Evolutionary conservation across 2,113 vertebrate genomes (phyloP).

Genomic region (Aythya baeri): DNA sequence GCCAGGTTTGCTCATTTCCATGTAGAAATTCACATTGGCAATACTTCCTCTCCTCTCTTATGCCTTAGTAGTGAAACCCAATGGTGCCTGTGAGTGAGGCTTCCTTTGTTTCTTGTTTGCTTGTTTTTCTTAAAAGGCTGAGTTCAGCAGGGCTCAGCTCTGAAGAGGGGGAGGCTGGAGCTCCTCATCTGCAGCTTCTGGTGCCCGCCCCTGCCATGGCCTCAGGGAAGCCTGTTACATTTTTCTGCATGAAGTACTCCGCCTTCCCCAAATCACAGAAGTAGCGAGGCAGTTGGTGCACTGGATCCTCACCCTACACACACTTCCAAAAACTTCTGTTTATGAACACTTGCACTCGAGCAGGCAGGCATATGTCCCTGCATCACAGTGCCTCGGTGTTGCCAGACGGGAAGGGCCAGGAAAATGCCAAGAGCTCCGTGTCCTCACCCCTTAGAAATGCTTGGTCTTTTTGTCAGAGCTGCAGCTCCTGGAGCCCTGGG

Average conservation of each 20-base stretch:
- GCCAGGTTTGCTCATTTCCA: neutral
- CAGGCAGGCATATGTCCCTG: neutral
- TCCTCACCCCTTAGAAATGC: neutral
- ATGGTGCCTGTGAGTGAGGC: neutral
- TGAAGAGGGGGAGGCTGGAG: neutral
- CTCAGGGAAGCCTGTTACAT: fast-evolving
- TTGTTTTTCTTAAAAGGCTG: neutral
- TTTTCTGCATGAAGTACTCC: neutral
- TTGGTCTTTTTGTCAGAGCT: neutral
- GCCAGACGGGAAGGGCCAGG: neutral
- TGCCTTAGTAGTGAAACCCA: neutral
- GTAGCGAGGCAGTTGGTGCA: neutral
- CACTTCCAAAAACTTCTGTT: neutral
- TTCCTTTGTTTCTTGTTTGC: neutral
- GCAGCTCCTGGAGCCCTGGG: neutral
- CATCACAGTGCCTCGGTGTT: fast-evolving
- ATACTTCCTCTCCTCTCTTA: neutral
- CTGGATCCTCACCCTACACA: neutral
- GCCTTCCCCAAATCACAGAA: neutral
- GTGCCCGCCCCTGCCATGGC: neutral
- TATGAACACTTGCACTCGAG: neutral
- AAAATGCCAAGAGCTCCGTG: neutral
- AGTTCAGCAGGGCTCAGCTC: neutral
- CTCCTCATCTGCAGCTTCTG: neutral
- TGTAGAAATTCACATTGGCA: neutral